Evolutionary conservation across 2,797 vertebrate genomes (phyloP), one percentile per base, ranked within the genome.

Genomic region (Sebastes trivittatus): DNA sequence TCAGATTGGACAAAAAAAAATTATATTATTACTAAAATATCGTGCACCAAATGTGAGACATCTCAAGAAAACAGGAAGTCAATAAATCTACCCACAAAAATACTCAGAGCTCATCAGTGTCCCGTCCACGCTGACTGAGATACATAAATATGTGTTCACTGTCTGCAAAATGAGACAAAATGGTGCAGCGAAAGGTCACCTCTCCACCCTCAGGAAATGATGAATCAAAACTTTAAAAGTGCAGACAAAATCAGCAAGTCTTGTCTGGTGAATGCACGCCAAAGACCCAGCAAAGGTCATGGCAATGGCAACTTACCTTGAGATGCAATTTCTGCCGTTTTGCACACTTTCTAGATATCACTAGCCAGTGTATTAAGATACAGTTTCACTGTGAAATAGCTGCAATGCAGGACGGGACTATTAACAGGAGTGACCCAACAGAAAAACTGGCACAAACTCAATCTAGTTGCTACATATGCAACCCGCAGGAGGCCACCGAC

Each of bases 141-240:
- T 0, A 10, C 34, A 54, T 3, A 59, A 8, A 63, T 32, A 11
- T 16, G 32, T 5, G 6, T 18, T 32, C 18, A 29, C 29, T 58
- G 75, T 72, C 75, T 83, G 62, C 46, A 54, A 54, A 74, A 61
- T 16, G 34, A 63, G 46, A 84, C 77, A 52, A 58, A 36, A 58
- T 18, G 66, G 52, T 14, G 38, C 42, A 77, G 60, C 4, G 23
- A 78, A 84, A 83, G 81, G 78, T 76, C 79, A 61, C 34, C 13
- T 34, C 69, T 63, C 38, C 63, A 46, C 69, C 46, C 59, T 32
- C 62, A 62, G 66, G 66, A 76, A 82, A 80, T 27, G 1, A 23
- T 80, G 78, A 75, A 78, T 84, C 81, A 69, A 75, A 81, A 80
- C 16, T 11, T 30, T 32, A 72, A 52, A 64, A 36, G 29, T 36